Base-by-base conservation (phyloP, 2,888 invertebrate species). In the Labia minor region DNA sequence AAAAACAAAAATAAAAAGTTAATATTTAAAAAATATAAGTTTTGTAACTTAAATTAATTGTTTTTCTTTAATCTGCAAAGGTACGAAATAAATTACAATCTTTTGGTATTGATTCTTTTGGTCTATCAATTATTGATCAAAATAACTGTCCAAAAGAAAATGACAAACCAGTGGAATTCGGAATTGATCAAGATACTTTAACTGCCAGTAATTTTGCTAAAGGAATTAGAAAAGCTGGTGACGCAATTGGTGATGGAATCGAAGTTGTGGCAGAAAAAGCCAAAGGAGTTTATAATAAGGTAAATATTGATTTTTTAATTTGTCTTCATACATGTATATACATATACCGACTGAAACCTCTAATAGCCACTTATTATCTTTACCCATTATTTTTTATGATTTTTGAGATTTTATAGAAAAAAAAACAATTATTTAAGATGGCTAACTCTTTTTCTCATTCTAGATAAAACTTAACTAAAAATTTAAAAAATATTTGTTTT, bases 161-260 rank as follows among this genome's bases (percentile, higher is more conserved):
- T 11, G 84, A 83, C 69, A 80, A 82, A 72, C 83, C 84, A 0
- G 81, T 83, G 61, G 69, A 77, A 67, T 86, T 90, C 70, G 85
- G 87, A 76, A 87, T 91, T 68, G 85, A 89, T 72, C 86, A 87
- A 0, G 83, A 87, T 19, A 91, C 90, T 0, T 88, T 91, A 77
- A 87, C 87, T 0, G 82, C 88, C 0, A 84, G 88, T 70, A 87
- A 84, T 73, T 83, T 90, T 37, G 90, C 87, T 0, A 82, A 84
- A 65, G 86, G 85, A 1, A 86, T 90, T 6, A 72, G 74, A 65
- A 76, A 72, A 71, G 86, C 87, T 26, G 89, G 89, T 0, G 85
- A 85, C 66, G 88, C 83, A 72, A 80, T 89, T 62, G 89, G 89
- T 11, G 78, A 79, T 71, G 87, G 86, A 0, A 85, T 89, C 0